phyloP scores from a whole-genome alignment of 1,140 invertebrate species.

The Drosophila murphyi region DNA sequence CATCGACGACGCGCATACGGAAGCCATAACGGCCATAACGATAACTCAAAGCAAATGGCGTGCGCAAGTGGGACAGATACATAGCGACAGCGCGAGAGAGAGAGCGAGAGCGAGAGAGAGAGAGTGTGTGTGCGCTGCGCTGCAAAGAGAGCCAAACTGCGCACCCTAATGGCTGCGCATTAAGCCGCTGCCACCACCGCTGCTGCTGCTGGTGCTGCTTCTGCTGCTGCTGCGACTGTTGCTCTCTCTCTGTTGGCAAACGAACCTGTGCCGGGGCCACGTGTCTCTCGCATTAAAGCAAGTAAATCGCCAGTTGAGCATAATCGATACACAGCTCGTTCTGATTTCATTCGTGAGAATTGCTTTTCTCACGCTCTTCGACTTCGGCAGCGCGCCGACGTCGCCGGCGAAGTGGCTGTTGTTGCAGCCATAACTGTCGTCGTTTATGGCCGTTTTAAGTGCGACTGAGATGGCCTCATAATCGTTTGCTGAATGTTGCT shows the following conservation, averaged over 20 bases:
- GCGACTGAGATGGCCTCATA: constrained; percentile 84
- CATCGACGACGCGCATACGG: constrained; percentile 66
- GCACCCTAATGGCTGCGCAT: constrained; percentile 74
- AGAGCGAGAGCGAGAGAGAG: constrained; percentile 19
- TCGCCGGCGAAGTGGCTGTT: constrained; percentile 38
- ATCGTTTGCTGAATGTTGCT: constrained; percentile 82
- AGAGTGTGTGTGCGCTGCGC: constrained; percentile 23
- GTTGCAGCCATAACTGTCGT: constrained; percentile 79
- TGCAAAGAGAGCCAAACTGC: constrained; percentile 51
- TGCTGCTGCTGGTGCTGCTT: constrained; percentile 16
- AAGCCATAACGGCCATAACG: constrained; percentile 83
- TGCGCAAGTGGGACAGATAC: constrained; percentile 48
- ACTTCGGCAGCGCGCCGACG: constrained; percentile 52
- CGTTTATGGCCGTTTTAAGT: constrained; percentile 83
- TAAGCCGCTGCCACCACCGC: constrained; percentile 24
- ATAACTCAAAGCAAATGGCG: constrained; percentile 79
- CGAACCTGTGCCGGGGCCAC: constrained; percentile 58
- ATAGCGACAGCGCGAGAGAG: constrained; percentile 1
- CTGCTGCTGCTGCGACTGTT: constrained; percentile 7
- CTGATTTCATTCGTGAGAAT: constrained; percentile 77
- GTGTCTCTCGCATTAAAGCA: constrained; percentile 78
- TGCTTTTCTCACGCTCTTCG: constrained; percentile 79
- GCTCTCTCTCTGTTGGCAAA: constrained; percentile 17
- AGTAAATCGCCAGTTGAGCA: constrained; percentile 78
- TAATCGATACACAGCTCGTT: constrained; percentile 78